Base-by-base conservation (phyloP, 2,888 invertebrate species). In the Drosophila setosimentum region DNA sequence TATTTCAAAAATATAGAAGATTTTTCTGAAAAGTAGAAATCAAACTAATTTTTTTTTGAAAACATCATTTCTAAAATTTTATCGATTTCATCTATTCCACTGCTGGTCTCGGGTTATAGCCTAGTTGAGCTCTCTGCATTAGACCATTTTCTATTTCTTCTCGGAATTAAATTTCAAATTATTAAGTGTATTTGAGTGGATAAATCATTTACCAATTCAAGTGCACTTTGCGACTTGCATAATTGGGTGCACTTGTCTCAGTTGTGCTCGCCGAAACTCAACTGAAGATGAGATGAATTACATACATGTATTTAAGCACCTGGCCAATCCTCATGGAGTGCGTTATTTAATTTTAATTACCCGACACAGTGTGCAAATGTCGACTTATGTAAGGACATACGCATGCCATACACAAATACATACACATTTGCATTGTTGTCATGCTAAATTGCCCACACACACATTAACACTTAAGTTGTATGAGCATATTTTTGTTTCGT, bases 401-500 rank as follows among this genome's bases (percentile, higher is more conserved):
- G 16, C 53, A n/a, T 30, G 4, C 32, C 33, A 24, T 0, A 5
- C 27, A 49, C 49, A 29, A 16, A 13, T 24, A 54, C 24, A 24
- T 5, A 6, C 1, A 35, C 13, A 54, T 73, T 71, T 64, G 61
- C 68, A 74, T 85, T 83, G 85, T 80, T 87, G 72, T 74, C 55
- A 77, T 64, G 86, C 88, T 83, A 78, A 88, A 75, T 78, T 80
- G 73, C 60, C 11, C 40, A 40, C 53, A 40, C 58, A 49, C 33
- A 27, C 30, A 59, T 42, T 21, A 21, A 42, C 42, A 42, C 16
- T 45, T 24, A 24, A 45, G 24, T 45, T 45, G 4, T 24, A 16
- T 7, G 16, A 8, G 45, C 24, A 24, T 8, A 45, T 24, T 32
- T 67, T 55, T 61, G 54, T 37, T 32, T 11, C 7, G 30, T 27